Conservation (phyloP, 2,113 vertebrate species). For the Calidris pugnax region DNA sequence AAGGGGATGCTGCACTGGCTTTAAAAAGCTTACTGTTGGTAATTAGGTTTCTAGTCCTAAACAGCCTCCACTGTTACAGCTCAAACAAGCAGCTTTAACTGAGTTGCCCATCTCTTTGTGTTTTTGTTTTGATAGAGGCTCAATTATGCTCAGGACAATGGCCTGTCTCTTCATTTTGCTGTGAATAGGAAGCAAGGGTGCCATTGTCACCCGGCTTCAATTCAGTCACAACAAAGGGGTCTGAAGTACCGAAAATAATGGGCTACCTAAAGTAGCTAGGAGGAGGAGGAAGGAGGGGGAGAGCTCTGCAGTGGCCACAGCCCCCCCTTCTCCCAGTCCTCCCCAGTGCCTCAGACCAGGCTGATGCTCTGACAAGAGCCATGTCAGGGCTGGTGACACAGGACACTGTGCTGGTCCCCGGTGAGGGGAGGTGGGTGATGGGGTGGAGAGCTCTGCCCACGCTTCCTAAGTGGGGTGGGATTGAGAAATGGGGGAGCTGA, state of each 20-base stretch:
- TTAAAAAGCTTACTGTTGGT: conserved; percentile 6
- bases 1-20: not conserved
- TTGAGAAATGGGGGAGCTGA: no score
- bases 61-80: conserved; percentile 3
- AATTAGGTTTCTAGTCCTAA: conserved; percentile 41
- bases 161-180: conserved; percentile 58
- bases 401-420: not conserved
- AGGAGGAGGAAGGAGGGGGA: not conserved
- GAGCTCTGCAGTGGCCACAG: not conserved
- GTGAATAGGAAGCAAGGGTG: conserved; percentile 67
- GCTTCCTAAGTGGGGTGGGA: fast-evolving
- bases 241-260: conserved; percentile 55
- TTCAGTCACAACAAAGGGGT: conserved; percentile 48
- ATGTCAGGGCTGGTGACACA: not conserved
- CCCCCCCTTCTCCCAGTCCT: not conserved
- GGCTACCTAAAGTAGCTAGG: not conserved
- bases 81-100: conserved; percentile 50
- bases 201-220: conserved; percentile 46
- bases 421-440: fast-evolving
- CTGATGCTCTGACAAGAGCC: not conserved
- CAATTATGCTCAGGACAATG: conserved; percentile 69
- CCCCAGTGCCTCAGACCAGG: not conserved
- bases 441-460: not conserved
- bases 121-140: conserved; percentile 65
- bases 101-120: conserved; percentile 3